These are phyloP conservation scores for Myotis daubentonii DNA, from an alignment of 2,797 vertebrate genomes.

Conservation along the genomic window DNA sequence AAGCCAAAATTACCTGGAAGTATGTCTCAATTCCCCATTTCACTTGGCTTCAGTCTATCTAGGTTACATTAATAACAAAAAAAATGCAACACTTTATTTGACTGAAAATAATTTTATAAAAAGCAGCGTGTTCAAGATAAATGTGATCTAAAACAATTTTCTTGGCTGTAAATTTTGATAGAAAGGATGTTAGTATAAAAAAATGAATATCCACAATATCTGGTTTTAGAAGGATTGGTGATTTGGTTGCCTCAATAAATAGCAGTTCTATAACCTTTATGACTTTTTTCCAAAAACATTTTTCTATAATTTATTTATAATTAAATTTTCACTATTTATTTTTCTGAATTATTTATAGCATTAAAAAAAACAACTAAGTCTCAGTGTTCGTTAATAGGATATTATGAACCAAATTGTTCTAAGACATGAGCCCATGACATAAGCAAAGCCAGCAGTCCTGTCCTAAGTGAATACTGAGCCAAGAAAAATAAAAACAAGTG, in stretches of 20 bases:
- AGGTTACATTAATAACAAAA: neutral
- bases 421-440: neutral
- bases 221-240: neutral
- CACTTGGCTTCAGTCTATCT: neutral
- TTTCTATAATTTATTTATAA: neutral
- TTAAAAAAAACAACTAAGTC: neutral
- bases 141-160: neutral
- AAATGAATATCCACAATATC: neutral
- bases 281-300: neutral
- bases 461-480: neutral
- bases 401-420: neutral
- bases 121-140: neutral
- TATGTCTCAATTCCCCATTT: neutral
- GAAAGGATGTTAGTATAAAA: neutral
- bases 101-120: conserved; percentile 3
- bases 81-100: neutral
- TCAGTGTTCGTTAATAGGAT: neutral
- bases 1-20: neutral
- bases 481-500: neutral
- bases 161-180: neutral
- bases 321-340: neutral
- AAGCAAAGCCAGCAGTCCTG: neutral
- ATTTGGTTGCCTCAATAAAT: neutral
- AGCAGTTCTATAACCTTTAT: neutral
- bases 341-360: neutral